Conservation (phyloP, 2,113 vertebrate species). For the Bombycilla garrulus region DNA sequence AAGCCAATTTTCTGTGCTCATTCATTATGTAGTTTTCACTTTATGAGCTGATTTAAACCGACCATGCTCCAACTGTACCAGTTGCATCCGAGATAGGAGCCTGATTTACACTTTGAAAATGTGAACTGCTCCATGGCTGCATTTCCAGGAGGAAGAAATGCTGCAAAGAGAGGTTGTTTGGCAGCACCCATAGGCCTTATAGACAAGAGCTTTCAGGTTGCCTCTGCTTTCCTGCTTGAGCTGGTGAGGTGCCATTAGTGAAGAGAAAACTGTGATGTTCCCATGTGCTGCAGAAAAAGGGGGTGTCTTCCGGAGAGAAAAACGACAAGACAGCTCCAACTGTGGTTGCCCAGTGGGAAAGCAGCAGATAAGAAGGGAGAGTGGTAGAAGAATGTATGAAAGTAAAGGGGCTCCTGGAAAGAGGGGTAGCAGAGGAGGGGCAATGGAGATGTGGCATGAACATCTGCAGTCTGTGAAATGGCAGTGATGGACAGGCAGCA, state of each 20-base stretch:
- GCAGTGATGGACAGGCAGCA: neutral
- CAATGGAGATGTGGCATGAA: neutral
- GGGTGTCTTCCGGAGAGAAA: neutral
- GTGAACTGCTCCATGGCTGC: neutral
- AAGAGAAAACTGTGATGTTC: neutral
- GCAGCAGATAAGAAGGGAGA: neutral
- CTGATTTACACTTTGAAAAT: slow-evolving; percentile 35
- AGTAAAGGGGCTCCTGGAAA: neutral
- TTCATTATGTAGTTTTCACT: slow-evolving; percentile 54
- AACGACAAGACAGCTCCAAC: neutral
- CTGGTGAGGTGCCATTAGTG: neutral
- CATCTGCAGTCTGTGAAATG: neutral
- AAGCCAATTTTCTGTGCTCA: slow-evolving; percentile 26
- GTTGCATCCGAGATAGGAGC: neutral
- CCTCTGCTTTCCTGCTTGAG: neutral
- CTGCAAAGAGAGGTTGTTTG: accelerated
- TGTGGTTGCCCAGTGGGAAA: neutral
- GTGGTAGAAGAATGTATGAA: neutral
- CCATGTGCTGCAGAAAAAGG: neutral
- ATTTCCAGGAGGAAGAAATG: neutral
- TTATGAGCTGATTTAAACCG: slow-evolving; percentile 52
- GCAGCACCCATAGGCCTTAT: neutral
- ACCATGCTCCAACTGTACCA: neutral
- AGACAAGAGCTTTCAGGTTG: neutral
- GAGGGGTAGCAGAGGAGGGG: neutral